Conservation (phyloP, 2,113 vertebrate genomes). For the Sterrhoptilus dennistouni region DNA sequence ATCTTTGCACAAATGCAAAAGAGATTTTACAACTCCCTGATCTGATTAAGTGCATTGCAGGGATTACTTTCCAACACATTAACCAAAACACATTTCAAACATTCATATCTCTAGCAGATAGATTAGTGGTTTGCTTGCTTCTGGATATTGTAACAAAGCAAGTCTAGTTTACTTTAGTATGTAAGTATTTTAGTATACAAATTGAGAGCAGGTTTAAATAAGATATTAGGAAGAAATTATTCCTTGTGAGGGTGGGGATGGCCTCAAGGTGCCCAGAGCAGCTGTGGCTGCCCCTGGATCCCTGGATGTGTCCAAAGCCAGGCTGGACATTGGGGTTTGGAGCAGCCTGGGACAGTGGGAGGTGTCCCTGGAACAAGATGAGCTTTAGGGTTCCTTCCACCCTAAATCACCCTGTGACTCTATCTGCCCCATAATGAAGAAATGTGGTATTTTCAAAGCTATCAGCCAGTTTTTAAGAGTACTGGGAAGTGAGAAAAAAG, state of each 20-base stretch:
- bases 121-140: background rate
- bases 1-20: background rate
- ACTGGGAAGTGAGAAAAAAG: background rate
- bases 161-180: background rate
- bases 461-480: background rate
- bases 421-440: background rate
- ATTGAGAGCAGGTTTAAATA: background rate
- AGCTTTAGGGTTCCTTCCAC: background rate
- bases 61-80: background rate
- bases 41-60: background rate
- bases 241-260: fast-evolving
- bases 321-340: background rate
- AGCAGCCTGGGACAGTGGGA: fast-evolving
- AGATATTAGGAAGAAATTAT: background rate
- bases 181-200: background rate
- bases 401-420: background rate
- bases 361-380: background rate
- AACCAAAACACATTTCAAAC: background rate
- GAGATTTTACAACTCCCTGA: background rate
- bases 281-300: background rate
- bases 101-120: background rate
- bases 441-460: background rate
- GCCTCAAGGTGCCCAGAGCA: background rate
- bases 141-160: background rate
- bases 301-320: fast-evolving